Base-by-base conservation (phyloP, 2,888 invertebrate genomes). In the Drosophila robusta region DNA sequence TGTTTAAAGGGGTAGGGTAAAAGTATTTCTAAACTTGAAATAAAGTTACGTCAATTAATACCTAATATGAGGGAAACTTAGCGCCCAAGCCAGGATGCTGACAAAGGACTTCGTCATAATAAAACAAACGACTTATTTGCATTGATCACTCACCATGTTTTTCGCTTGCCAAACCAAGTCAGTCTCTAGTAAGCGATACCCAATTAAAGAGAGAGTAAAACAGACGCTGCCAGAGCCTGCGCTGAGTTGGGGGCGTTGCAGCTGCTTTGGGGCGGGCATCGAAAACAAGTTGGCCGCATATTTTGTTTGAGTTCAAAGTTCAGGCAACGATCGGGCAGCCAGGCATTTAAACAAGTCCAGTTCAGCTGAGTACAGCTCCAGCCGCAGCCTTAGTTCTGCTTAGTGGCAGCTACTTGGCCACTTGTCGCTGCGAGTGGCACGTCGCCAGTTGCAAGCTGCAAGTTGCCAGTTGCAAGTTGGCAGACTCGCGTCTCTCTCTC, bases 201-300 rank as follows among this genome's bases (percentile, higher is more conserved):
- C 57, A 22, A 38, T 70, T 16, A 7, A 26, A 24, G 26, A 60
- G 74, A 46, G 65, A 63, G 63, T 39, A 34, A 50, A 64, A 56
- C 67, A 80, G 78, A 69, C 65, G 67, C 67, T 71, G 56, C 61
- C 57, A 14, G 45, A 41, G 61, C 39, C 52, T 60, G 62, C 56
- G 61, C 65, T 56, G 66, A 70, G 73, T 83, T 80, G 84, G 80
- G 82, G 87, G 82, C 84, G 82, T 87, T 80, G 65, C 83, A 77
- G 73, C 69, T 69, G 66, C 64, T 72, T 75, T 74, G 80, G 82
- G 83, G 81, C 78, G 84, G 72, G 81, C 57, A 65, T 50, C 55
- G 73, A 65, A 79, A 83, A 83, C 82, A 83, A 83, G 87, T 87
- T 83, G 78, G 84, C 84, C 84, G 82, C 82, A 83, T 83, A 83